Base-by-base conservation (phyloP, 1,140 invertebrate species). In the Atopsyche davidsoni region DNA sequence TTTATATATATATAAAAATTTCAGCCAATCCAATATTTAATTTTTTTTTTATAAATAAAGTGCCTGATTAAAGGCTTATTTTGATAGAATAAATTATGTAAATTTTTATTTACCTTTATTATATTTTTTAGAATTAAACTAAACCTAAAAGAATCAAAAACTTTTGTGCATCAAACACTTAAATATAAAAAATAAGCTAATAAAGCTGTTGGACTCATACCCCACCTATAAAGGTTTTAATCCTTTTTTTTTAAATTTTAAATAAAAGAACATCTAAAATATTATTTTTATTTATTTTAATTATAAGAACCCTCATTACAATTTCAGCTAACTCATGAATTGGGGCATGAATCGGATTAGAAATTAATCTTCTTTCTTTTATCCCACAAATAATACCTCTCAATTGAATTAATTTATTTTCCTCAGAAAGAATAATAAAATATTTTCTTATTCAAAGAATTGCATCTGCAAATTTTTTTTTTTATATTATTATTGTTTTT, bases 21-120 rank as follows among this genome's bases (percentile, higher is more conserved):
- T n/a, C n/a, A n/a, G n/a, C n/a, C n/a, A n/a, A n/a, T n/a, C n/a
- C n/a, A n/a, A n/a, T n/a, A n/a, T n/a, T n/a, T n/a, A n/a, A n/a
- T n/a, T n/a, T n/a, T n/a, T n/a, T n/a, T n/a, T n/a, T n/a, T n/a
- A n/a, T n/a, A 31, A 71, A 70, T 69, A 67, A 67, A 68, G 65
- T 76, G 70, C 72, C 71, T 74, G 72, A 75, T 58, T 55, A 72
- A 73, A 75, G 70, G 66, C 62, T 67, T 72, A 75, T 67, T 66
- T 72, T 74, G 70, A 75, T 75, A 70, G 67, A 51, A 67, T 72
- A 72, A 70, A 73, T 67, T 46, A 71, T 63, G 63, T 69, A 67
- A n/a, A n/a, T n/a, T n/a, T n/a, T n/a, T n/a, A n/a, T n/a, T n/a
- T n/a, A n/a, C n/a, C n/a, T n/a, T n/a, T n/a, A n/a, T 51, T 64